Evolutionary conservation across 1,140 invertebrate genomes (phyloP).

Genomic region (Achatina immaculata): DNA sequence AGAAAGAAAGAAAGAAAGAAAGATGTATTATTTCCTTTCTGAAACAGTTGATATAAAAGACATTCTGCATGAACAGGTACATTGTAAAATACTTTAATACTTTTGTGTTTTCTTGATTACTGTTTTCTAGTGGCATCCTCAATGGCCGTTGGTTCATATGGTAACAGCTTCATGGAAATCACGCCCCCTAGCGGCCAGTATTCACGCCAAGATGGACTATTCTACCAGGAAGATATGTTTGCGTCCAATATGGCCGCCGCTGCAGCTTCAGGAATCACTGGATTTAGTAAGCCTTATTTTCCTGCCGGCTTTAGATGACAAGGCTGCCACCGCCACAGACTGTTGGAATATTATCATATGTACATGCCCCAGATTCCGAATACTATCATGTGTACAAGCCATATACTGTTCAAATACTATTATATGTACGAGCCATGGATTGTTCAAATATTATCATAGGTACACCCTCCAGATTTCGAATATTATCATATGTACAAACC

Average conservation of each 20-base stretch:
- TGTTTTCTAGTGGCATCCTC: neutral
- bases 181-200: constrained; percentile 27
- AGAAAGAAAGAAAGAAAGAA: too few relatives aligned
- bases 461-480: too few relatives aligned
- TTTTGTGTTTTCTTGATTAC: neutral
- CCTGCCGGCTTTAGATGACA: constrained; percentile 5
- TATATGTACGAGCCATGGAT: too few relatives aligned
- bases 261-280: constrained; percentile 5
- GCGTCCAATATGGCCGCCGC: constrained; percentile 20
- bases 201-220: constrained; percentile 13
- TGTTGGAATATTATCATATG: too few relatives aligned
- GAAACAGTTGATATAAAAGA: too few relatives aligned
- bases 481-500: too few relatives aligned
- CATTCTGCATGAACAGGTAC: too few relatives aligned
- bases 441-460: too few relatives aligned
- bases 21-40: too few relatives aligned
- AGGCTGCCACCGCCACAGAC: neutral
- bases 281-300: constrained; percentile 18
- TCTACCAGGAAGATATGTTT: constrained; percentile 26
- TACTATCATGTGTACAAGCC: too few relatives aligned
- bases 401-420: too few relatives aligned
- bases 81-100: neutral
- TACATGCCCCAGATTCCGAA: too few relatives aligned
- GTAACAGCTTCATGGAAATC: constrained; percentile 27
- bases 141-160: constrained; percentile 20